Evolutionary conservation across 2,113 vertebrate species (phyloP).

Genomic region (Lophius piscatorius): DNA sequence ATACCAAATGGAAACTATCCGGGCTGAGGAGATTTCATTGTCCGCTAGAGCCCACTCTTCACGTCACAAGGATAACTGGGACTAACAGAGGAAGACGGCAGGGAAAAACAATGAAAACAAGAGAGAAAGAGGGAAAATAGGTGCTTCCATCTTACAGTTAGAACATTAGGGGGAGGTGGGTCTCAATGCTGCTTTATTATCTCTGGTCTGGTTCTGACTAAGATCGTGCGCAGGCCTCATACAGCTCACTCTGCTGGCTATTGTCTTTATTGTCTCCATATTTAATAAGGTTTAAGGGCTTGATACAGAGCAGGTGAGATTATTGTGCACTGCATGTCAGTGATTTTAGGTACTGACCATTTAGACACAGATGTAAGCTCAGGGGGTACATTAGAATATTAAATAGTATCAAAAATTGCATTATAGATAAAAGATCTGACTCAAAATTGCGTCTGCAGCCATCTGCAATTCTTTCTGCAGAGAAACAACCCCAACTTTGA

Average conservation of each 20-base stretch:
- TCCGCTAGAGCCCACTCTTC: no score
- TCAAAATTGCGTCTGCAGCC: conserved; percentile 43
- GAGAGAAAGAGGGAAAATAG: conserved; percentile 9
- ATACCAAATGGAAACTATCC: conserved; percentile 62
- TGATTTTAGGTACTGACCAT: conserved; percentile 25
- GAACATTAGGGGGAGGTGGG: conserved; percentile 12
- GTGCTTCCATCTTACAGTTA: conserved; percentile 36
- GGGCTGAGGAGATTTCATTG: conserved; percentile 67
- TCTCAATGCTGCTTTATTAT: conserved; percentile 11
- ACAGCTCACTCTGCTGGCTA: conserved; percentile 13
- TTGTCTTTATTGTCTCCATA: conserved; percentile 43
- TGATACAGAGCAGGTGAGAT: conserved; percentile 48
- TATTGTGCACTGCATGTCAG: conserved; percentile 2
- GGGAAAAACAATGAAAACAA: conserved; percentile 27
- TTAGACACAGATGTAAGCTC: conserved; percentile 18
- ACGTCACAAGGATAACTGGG: conserved; percentile 11
- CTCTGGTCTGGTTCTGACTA: conserved; percentile 20
- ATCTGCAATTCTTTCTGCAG: conserved; percentile 14
- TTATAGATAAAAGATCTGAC: conserved; percentile 38
- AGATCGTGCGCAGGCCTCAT: conserved; percentile 32
- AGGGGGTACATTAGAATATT: conserved; percentile 64
- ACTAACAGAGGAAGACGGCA: conserved; percentile 15
- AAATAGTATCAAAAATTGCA: no score
- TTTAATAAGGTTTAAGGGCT: conserved; percentile 30
- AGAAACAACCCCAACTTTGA: conserved; percentile 56